Percentiles rank a stretch among this genome's conserved stretches.
These are phyloP conservation scores for Polyergus mexicanus DNA, from an alignment of 1,140 invertebrate genomes.

Conservation along the genomic window DNA sequence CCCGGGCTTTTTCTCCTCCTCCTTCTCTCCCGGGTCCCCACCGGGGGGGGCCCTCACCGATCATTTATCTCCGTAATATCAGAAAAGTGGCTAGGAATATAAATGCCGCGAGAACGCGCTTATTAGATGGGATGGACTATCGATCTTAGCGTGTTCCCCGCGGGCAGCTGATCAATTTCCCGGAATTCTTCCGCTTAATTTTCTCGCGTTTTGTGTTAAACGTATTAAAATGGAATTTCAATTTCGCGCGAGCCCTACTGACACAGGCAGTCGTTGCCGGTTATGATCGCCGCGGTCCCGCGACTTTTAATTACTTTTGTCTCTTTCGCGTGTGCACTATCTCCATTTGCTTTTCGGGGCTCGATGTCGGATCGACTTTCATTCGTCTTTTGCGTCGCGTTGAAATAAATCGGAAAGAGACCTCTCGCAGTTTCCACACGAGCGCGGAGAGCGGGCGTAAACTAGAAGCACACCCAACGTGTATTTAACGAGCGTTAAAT, in stretches of 20 bases:
- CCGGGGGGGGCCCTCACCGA: too few relatives aligned
- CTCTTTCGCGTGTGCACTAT: slow-evolving; percentile 3
- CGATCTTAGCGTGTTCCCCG: slow-evolving; percentile 61
- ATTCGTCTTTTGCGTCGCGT: background rate
- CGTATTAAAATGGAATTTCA: slow-evolving; percentile 69
- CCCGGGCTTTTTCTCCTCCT: background rate
- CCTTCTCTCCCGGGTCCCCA: background rate
- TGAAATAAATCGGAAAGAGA: background rate
- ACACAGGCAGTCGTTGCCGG: background rate
- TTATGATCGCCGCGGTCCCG: background rate
- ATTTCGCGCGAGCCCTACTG: slow-evolving; percentile 59
- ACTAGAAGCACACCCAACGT: background rate
- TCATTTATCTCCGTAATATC: slow-evolving; percentile 63
- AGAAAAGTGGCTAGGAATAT: slow-evolving; percentile 58
- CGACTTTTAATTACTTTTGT: slow-evolving; percentile 65
- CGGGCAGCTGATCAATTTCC: slow-evolving; percentile 69
- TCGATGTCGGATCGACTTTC: slow-evolving; percentile 7
- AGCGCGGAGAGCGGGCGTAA: background rate
- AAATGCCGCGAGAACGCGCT: slow-evolving; percentile 57
- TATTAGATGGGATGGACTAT: slow-evolving; percentile 64
- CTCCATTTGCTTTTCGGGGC: background rate
- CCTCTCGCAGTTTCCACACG: background rate
- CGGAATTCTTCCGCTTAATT: slow-evolving; percentile 56
- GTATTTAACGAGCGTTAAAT: slow-evolving; percentile 58
- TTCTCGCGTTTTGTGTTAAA: slow-evolving; percentile 62